phyloP scores from a whole-genome alignment of 1,140 invertebrate species.

The Brachionus asplanchnoidis region DNA sequence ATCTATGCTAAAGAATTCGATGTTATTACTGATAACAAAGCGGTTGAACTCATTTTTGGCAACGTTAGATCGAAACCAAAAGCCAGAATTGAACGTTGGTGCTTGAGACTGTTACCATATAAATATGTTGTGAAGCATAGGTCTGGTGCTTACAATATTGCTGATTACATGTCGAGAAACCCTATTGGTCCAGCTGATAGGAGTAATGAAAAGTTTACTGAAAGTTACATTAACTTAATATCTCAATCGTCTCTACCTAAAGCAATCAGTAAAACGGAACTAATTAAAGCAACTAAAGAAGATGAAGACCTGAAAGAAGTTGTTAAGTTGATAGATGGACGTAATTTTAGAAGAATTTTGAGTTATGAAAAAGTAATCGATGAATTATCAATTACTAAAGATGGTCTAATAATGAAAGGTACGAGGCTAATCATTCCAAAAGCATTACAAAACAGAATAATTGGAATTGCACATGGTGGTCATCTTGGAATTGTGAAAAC shows the following conservation, averaged over 20 bases:
- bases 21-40: constrained; percentile 16
- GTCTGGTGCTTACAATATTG: neutral
- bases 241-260: constrained; percentile 22
- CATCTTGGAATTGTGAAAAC: constrained; percentile 45
- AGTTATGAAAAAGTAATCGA: no score
- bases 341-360: no score
- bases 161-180: neutral
- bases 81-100: neutral
- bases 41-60: neutral
- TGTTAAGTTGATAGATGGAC: no score
- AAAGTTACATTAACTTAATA: neutral
- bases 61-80: neutral
- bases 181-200: neutral
- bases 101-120: neutral
- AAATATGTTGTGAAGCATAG: neutral
- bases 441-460: constrained; percentile 41
- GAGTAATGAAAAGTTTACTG: neutral
- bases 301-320: no score
- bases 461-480: constrained; percentile 43
- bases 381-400: no score
- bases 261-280: no score
- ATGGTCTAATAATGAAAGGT: no score
- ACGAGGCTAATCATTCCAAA: no score
- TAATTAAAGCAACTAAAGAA: no score
- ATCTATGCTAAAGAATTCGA: neutral